Evolutionary conservation across 2,113 vertebrate species (phyloP), one percentile per base, ranked within the genome.

Genomic region (Morone chrysops): DNA sequence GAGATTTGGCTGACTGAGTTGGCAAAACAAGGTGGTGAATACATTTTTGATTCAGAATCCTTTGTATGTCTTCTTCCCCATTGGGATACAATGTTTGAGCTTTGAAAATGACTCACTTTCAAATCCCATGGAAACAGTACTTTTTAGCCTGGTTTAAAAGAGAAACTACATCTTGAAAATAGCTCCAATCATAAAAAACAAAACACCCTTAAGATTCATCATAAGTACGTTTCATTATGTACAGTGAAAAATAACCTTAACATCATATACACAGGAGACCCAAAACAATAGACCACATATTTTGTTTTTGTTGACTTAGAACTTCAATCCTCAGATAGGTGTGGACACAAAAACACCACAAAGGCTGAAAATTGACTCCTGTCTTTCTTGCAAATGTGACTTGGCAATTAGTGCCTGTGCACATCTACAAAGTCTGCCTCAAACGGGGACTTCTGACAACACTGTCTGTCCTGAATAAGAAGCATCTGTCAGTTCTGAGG

Each of bases 401-500:
- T 95, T 93, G 93, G 94, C 94, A 95, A 95, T 96, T 95, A 95
- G 94, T 91, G 92, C 89, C 92, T 88, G 78, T 80, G 90, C 92
- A 91, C 86, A 86, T 93, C 91, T 94, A 94, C 94, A 95, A 95
- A 95, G 91, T 78, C 66, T 73, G 85, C 92, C 93, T 95, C 93
- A 95, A 94, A 95, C 90, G 54, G 82, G 87, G 90, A 93, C 94
- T 95, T 95, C 94, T 94, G 93, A 95, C 92, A 86, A 92, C 86
- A 57, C 82, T 71, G 91, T 93, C 93, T 92, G 90, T 94, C 93
- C 93, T 81, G 87, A 94, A 95, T 92, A 92, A 94, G 93, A 92
- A 95, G 94, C 95, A 96, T 95, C 95, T 96, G 95, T 94, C 94
- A 95, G 94, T 95, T 95, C 93, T 95, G 94, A 95, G 91, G 91